A percentile compares a stretch with the other conserved stretches of the same genome.
These are phyloP conservation scores for Brienomyrus longianalis DNA, from an alignment of 2,113 vertebrate species.

Conservation along the genomic window DNA sequence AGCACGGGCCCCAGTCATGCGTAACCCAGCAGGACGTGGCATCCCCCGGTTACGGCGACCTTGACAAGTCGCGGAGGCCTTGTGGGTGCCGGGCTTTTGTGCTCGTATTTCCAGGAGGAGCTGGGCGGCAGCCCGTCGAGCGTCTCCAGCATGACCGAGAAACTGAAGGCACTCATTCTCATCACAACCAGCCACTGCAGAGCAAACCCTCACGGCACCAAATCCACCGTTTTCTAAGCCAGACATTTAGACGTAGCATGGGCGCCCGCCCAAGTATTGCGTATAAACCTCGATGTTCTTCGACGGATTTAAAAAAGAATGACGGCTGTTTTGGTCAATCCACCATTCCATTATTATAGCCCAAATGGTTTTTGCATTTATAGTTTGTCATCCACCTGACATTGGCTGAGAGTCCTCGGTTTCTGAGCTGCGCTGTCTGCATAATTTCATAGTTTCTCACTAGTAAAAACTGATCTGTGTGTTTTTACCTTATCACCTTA, in stretches of 20 bases:
- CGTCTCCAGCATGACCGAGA: background rate
- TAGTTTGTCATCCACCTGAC: background rate
- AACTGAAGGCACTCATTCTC: background rate
- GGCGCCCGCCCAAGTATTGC: background rate
- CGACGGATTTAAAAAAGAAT: background rate
- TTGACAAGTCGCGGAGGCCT: background rate
- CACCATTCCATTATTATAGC: background rate
- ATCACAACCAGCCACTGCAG: background rate
- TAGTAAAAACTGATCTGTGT: background rate
- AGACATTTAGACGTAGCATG: background rate
- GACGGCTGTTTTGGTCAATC: background rate
- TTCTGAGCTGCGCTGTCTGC: background rate
- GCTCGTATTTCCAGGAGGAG: background rate
- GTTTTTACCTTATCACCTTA: background rate
- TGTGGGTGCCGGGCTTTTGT: background rate
- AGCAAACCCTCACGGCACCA: too few species aligned
- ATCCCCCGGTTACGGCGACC: slow-evolving; percentile 25
- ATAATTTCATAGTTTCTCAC: background rate
- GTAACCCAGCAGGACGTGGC: background rate
- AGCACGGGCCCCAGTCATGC: background rate
- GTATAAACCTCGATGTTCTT: background rate
- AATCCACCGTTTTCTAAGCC: background rate
- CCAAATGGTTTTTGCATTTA: background rate
- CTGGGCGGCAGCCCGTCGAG: fast-evolving
- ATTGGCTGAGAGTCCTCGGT: background rate